Conservation (phyloP, 92 coral and sea anemone genomes). For the Diadumene lineata region DNA sequence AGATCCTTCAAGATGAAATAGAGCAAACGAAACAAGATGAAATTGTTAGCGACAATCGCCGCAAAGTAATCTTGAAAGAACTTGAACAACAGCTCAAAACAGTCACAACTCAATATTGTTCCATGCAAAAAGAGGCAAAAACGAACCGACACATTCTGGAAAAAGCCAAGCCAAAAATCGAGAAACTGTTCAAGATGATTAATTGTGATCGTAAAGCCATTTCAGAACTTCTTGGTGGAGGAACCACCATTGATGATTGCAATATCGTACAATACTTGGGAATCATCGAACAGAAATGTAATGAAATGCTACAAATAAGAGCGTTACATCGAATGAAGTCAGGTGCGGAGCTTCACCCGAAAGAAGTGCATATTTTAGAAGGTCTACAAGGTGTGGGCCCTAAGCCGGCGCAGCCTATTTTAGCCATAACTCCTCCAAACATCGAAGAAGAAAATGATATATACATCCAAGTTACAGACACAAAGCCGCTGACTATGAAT, state of each 20-base stretch:
- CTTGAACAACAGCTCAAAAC: conserved; percentile 59
- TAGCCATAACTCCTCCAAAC: conserved; percentile 73
- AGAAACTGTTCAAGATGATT: conserved; percentile 57
- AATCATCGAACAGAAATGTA: conserved; percentile 90
- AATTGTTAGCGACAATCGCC: conserved; percentile 64
- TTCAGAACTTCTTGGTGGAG: conserved; percentile 84
- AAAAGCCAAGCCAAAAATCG: conserved; percentile 76
- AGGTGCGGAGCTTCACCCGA: conserved; percentile 43
- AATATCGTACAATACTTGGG: conserved; percentile 88
- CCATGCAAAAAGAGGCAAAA: conserved; percentile 50
- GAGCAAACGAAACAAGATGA: conserved; percentile 70
- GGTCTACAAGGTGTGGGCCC: conserved; percentile 86
- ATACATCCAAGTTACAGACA: conserved; percentile 19
- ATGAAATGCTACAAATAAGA: conserved; percentile 69
- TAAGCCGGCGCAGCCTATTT: conserved; percentile 53
- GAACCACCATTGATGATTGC: conserved; percentile 76
- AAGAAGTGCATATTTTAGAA: conserved; percentile 43
- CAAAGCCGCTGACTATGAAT: conserved; percentile 80
- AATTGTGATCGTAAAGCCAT: conserved; percentile 86
- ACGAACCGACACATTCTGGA: conserved; percentile 57
- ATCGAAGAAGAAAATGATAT: conserved; percentile 74
- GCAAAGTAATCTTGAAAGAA: conserved; percentile 76
- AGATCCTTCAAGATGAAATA: conserved; percentile 65
- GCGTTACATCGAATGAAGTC: conserved; percentile 67
- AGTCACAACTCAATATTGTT: conserved; percentile 47